Conservation (phyloP, 2,888 invertebrate genomes). For the Selenia dentaria region DNA sequence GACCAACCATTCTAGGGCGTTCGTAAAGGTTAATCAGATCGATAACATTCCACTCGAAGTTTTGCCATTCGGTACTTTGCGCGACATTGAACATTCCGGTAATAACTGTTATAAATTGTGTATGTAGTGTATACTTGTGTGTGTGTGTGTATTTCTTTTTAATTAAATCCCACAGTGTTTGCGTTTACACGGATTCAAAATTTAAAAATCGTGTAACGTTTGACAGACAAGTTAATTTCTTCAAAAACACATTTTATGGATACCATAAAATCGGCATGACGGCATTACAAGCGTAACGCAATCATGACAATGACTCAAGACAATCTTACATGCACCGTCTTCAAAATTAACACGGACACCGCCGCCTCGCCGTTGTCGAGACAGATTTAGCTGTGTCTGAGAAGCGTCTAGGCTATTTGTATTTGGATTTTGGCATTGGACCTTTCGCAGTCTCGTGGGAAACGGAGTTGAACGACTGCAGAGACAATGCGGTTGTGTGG, state of each 20-base stretch:
- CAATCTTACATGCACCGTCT: slow-evolving; percentile 50
- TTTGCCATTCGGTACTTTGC: too few species aligned
- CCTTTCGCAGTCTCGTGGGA: slow-evolving; percentile 80
- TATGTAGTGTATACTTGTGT: too few species aligned
- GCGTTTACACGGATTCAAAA: too few species aligned
- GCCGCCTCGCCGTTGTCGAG: slow-evolving; percentile 60
- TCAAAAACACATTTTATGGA: slow-evolving; percentile 33
- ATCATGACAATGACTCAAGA: slow-evolving; percentile 48
- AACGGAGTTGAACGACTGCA: slow-evolving; percentile 83
- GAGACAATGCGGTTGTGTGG: slow-evolving; percentile 77
- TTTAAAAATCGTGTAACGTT: too few species aligned
- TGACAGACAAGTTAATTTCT: slow-evolving; percentile 19
- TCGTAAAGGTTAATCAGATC: slow-evolving; percentile 29
- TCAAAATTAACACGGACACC: slow-evolving; percentile 54
- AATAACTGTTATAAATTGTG: too few species aligned
- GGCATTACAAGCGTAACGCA: slow-evolving; percentile 44
- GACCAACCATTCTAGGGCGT: slow-evolving; percentile 21
- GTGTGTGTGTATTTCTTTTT: too few species aligned
- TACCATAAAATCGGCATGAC: slow-evolving; percentile 40
- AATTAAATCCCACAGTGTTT: too few species aligned
- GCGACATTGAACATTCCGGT: too few species aligned
- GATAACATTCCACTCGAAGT: slow-evolving; percentile 24
- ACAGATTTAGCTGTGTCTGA: slow-evolving; percentile 80
- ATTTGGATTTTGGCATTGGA: slow-evolving; percentile 80
- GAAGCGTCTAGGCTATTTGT: slow-evolving; percentile 81